phyloP scores from a whole-genome alignment of 2,113 vertebrate species.

The Labrus mixtus region DNA sequence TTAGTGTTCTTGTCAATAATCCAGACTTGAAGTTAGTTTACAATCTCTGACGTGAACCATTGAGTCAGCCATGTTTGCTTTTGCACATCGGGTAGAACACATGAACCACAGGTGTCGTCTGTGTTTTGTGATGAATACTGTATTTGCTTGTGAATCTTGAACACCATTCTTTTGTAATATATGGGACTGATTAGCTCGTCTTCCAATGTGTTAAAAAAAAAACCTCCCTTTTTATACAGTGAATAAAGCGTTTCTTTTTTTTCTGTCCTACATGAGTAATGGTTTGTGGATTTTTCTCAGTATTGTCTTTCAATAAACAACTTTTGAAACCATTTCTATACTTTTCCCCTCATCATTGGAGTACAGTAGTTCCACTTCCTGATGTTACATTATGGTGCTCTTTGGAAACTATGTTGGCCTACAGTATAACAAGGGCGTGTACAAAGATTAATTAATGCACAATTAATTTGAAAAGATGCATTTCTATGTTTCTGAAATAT shows the following conservation, averaged over 20 bases:
- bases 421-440: no score
- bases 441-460: no score
- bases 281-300: slow-evolving; percentile 58
- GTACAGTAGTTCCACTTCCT: no score
- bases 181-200: slow-evolving; percentile 46
- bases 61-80: slow-evolving; percentile 34
- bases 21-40: slow-evolving; percentile 55
- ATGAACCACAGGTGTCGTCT: slow-evolving; percentile 45
- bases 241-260: slow-evolving; percentile 42
- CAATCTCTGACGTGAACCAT: slow-evolving; percentile 26
- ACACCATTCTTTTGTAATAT: slow-evolving; percentile 36
- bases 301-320: slow-evolving; percentile 79
- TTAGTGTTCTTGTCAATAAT: slow-evolving; percentile 28
- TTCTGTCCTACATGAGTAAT: slow-evolving; percentile 49
- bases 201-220: slow-evolving; percentile 39
- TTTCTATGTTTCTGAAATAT: no score
- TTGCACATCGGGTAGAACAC: slow-evolving; percentile 43
- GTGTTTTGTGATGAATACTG: slow-evolving; percentile 49
- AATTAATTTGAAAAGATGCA: no score
- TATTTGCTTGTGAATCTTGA: slow-evolving; percentile 53
- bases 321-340: slow-evolving; percentile 61
- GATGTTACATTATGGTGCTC: background rate
- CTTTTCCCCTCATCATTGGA: no score
- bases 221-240: slow-evolving; percentile 66
- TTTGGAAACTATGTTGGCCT: background rate